Evolutionary conservation across 2,797 vertebrate species (phyloP), one percentile per base, ranked within the genome.

Genomic region (Sylvilagus floridanus): DNA sequence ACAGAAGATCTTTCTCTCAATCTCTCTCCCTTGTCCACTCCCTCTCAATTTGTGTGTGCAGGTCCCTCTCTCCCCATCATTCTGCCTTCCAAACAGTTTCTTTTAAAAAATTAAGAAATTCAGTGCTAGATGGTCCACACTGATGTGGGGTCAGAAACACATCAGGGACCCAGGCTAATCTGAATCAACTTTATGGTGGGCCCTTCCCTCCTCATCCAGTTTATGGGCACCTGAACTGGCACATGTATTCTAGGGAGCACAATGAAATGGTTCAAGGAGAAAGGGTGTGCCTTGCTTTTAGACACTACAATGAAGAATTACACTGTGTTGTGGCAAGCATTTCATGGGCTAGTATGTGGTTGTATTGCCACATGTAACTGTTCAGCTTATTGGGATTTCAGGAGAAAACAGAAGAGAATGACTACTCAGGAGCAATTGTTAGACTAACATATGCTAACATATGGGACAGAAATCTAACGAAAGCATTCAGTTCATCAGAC

Each of bases 121-220:
- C 37, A 14, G 75, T 2, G 24, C 37, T 14, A 32, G 16, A 4
- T 60, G 28, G 19, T 47, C 54, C 35, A 28, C 14, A 13, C 1
- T 42, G 62, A 52, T 4, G 26, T 28, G 60, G 10, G n/a, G 47
- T 68, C 10, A 71, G 19, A 9, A 4, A 7, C 1, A 73, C 9
- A 28, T 17, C 37, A 26, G 57, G 7, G 10, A 5, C 2, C 22
- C 30, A 37, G n/a, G 26, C 3, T 28, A 42, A 66, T 57, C 42
- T 21, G 3, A 3, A 62, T n/a, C 62, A 26, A 0, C 11, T 2
- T 0, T 9, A 17, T 7, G 22, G 22, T 14, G 47, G 13, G 28
- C 17, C 16, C 7, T n/a, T 32, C 11, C 24, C 86, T 10, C 0
- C 22, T 4, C 30, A 12, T 8, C 37, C 19, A 1, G 4, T 47